Percentiles rank a stretch among this genome's conserved stretches.
These are phyloP conservation scores for Callyntrura sp. DNA, from an alignment of 2,888 invertebrate species.

Conservation along the genomic window DNA sequence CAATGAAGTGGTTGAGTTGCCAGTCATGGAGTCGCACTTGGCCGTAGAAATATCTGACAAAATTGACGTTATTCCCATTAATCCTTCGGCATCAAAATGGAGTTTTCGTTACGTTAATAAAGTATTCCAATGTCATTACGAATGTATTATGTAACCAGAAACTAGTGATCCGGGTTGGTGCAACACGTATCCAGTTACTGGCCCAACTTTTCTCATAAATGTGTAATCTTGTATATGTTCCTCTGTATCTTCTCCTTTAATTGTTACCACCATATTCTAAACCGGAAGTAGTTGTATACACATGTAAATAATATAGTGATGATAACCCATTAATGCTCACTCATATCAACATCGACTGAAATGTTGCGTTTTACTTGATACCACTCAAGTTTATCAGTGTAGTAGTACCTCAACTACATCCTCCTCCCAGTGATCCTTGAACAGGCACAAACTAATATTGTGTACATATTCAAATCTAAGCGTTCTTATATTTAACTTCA, in stretches of 20 bases:
- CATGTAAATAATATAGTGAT: not conserved
- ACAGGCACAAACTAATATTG: constrained; percentile 48
- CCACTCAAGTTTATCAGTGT: not conserved
- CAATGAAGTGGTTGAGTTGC: constrained; percentile 65
- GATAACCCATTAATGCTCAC: not conserved
- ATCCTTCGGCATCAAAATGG: too few species aligned
- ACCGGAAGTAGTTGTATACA: not conserved
- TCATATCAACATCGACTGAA: too few species aligned
- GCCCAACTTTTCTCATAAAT: constrained; percentile 32
- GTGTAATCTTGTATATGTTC: constrained; percentile 4
- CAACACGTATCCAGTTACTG: constrained; percentile 56
- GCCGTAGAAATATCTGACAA: constrained; percentile 78
- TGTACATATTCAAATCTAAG: constrained; percentile 4
- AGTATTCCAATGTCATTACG: constrained; percentile 43
- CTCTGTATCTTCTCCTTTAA: not conserved
- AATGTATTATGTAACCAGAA: constrained; percentile 61
- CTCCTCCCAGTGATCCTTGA: constrained; percentile 47
- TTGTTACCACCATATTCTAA: constrained; percentile 31
- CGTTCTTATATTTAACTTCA: not conserved
- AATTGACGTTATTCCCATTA: too few species aligned
- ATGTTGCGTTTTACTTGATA: not conserved
- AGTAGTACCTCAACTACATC: constrained; percentile 47
- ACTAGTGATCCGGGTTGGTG: constrained; percentile 40
- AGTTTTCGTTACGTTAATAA: too few species aligned
- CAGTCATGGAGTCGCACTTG: constrained; percentile 76